Evolutionary conservation across 1,140 invertebrate genomes (phyloP), one percentile per base, ranked within the genome.

Genomic region (Ganaspis sp.): DNA sequence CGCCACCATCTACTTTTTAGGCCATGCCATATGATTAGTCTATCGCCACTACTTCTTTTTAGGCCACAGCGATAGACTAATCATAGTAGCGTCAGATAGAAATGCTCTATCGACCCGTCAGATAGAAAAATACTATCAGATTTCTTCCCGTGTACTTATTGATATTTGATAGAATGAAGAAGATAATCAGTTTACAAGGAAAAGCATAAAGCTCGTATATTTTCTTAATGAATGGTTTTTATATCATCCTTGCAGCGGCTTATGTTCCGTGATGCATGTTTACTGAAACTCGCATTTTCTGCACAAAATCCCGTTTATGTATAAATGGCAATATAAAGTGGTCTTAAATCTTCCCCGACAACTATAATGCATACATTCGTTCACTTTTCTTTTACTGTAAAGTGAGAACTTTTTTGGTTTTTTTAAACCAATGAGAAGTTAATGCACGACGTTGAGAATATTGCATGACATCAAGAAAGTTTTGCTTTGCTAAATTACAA

Each of bases 201-300:
- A 49, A 49, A 49, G 17, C 6, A 3, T 15, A n/a, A 49, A 49
- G 3, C n/a, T 49, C 4, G 45, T 49, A 17, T 49, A 49, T 17
- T 49, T 49, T 49, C 45, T 49, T 49, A 49, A 49, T 49, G 15
- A 49, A 49, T 49, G 45, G n/a, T 49, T n/a, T 49, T n/a, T 49
- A 49, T 49, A 49, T 49, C 45, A 49, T n/a, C 45, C 17, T 49
- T 49, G 45, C 45, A 49, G 45, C 45, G 45, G 15, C 45, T n/a
- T 49, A 49, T 17, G 15, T 49, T 49, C 6, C 45, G 45, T 49
- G 45, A 49, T 49, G 45, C 45, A 49, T 49, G 45, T 49, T 49
- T 49, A n/a, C n/a, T 49, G 45, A 49, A 49, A 49, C 45, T 49
- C 45, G 45, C 45, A 49, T 49, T 49, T 49, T 8, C 45, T 4